Percentiles rank a stretch among this genome's conserved stretches.
Conservation (phyloP, 2,113 vertebrate genomes). For the Pachypanchax playfairii region DNA sequence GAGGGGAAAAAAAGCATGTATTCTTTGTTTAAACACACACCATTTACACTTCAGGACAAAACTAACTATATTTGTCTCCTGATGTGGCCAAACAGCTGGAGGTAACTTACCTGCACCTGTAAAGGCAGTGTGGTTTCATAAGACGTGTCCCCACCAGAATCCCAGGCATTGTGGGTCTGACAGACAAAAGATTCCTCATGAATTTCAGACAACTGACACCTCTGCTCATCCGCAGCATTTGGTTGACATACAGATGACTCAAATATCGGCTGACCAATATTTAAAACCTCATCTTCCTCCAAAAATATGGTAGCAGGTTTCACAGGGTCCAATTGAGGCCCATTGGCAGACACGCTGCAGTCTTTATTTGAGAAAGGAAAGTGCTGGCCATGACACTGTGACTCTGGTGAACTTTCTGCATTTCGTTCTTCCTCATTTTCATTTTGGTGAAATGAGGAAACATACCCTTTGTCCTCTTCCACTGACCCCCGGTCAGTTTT, state of each 20-base stretch:
- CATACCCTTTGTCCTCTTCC: conserved; percentile 42
- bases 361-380: not conserved
- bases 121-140: conserved; percentile 40
- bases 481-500: rapidly evolving
- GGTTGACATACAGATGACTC: conserved; percentile 38
- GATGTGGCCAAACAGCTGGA: not conserved
- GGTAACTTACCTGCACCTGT: conserved; percentile 48
- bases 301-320: not conserved
- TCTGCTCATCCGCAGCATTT: not conserved
- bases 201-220: not conserved
- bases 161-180: not conserved
- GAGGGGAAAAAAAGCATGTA: not conserved
- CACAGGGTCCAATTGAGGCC: not conserved
- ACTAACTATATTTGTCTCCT: not conserved
- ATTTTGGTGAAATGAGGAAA: conserved; percentile 11
- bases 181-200: not conserved
- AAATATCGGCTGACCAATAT: conserved; percentile 34
- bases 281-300: conserved; percentile 11
- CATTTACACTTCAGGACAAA: not conserved
- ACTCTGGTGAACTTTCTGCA: not conserved
- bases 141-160: not conserved
- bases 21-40: not conserved
- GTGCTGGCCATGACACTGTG: rapidly evolving
- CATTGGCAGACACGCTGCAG: not conserved
- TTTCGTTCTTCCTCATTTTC: not conserved